These are phyloP conservation scores for Tigriopus japonicus DNA, from an alignment of 1,140 invertebrate genomes.

Conservation along the genomic window DNA sequence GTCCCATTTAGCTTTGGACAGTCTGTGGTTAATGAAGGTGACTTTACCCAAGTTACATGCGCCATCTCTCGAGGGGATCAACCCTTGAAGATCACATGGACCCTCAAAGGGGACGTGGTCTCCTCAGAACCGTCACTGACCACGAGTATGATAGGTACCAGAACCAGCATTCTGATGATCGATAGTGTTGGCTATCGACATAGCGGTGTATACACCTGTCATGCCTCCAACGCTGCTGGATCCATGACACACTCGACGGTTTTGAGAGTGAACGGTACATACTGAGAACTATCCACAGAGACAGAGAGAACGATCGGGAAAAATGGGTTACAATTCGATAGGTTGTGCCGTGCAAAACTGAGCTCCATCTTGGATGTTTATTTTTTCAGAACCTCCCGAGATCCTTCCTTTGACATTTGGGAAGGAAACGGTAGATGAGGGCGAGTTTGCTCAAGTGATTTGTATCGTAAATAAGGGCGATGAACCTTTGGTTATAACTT, in stretches of 20 bases:
- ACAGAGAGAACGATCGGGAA: neutral
- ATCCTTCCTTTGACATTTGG: conserved; percentile 22
- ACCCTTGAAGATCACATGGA: conserved; percentile 56
- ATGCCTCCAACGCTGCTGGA: conserved; percentile 43
- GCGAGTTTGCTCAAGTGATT: conserved; percentile 19
- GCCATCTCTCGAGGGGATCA: conserved; percentile 65
- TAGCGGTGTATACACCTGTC: conserved; percentile 24
- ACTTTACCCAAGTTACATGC: conserved; percentile 43
- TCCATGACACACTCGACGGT: conserved; percentile 37
- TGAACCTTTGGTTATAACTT: conserved; percentile 20
- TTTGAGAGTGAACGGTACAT: conserved; percentile 49
- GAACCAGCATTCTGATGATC: conserved; percentile 19
- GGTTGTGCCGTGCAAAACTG: neutral
- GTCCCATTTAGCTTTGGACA: conserved; percentile 19
- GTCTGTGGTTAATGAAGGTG: conserved; percentile 26
- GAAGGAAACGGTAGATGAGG: conserved; percentile 21
- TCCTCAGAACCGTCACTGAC: conserved; percentile 16
- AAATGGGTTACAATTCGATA: neutral
- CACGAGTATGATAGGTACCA: conserved; percentile 10
- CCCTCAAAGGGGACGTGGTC: conserved; percentile 39
- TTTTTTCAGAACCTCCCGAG: conserved; percentile 17
- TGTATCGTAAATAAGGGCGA: conserved; percentile 24
- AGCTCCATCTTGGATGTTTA: conserved; percentile 16
- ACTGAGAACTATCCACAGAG: conserved; percentile 19
- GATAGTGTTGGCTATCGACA: conserved; percentile 18